Evolutionary conservation across 2,797 vertebrate species (phyloP).

Genomic region (Tamandua tetradactyla): DNA sequence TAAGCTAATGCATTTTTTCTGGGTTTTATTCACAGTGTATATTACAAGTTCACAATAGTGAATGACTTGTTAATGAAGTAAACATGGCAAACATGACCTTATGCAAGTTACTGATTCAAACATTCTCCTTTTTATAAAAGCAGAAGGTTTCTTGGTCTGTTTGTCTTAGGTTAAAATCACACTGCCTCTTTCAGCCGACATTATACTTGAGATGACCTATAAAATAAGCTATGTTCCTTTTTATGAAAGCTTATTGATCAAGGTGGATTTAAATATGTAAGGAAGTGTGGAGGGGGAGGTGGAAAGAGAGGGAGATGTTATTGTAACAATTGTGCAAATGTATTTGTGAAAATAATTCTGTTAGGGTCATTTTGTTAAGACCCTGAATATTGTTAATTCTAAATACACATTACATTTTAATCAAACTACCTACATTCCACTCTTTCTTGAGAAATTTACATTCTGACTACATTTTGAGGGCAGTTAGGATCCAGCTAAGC

Average conservation of each 20-base stretch:
- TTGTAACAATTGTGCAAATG: constrained; percentile 76
- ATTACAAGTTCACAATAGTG: neutral
- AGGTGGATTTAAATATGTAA: constrained; percentile 26
- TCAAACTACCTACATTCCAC: constrained; percentile 77
- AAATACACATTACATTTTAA: constrained; percentile 84
- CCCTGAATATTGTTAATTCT: constrained; percentile 80
- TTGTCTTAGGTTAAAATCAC: constrained; percentile 42
- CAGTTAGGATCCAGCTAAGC: constrained; percentile 84
- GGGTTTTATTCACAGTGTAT: neutral
- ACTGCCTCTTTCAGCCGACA: neutral
- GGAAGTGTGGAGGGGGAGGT: neutral
- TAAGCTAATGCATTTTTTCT: neutral
- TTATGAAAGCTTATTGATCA: constrained; percentile 24
- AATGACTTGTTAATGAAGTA: neutral
- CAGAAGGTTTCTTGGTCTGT: neutral
- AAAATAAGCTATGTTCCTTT: neutral
- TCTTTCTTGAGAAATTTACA: constrained; percentile 81
- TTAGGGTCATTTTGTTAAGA: constrained; percentile 81
- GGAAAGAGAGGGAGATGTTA: constrained; percentile 29
- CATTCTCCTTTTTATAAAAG: constrained; percentile 3
- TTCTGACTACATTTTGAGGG: constrained; percentile 81
- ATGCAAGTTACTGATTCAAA: constrained; percentile 6
- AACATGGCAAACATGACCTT: neutral
- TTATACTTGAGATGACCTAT: constrained; percentile 18
- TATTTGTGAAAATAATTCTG: constrained; percentile 64